A percentile compares a stretch with the other conserved stretches of the same genome.
Conservation (phyloP, 2,113 vertebrate species). For the Nettapus auritus region DNA sequence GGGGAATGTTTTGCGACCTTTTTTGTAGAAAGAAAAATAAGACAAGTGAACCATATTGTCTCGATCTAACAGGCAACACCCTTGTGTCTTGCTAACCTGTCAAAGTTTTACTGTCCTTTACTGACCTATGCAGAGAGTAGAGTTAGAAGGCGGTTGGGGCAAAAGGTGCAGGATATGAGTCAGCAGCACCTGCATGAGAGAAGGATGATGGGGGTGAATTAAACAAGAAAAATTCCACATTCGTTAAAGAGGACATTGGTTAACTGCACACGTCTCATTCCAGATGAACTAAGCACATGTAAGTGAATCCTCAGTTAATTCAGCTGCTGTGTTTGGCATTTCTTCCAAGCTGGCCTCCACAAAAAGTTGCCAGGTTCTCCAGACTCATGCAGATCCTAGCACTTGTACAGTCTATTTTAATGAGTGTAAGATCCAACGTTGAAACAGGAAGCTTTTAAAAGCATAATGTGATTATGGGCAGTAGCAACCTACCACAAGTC, state of each 20-base stretch:
- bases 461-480: not conserved
- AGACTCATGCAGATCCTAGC: not conserved
- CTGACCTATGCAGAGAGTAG: slow-evolving; percentile 29
- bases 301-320: not conserved
- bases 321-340: not conserved
- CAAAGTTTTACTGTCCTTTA: slow-evolving; percentile 57
- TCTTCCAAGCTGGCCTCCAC: not conserved
- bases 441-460: not conserved
- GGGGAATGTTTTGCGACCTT: slow-evolving; percentile 57
- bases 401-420: not conserved
- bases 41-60: slow-evolving; percentile 76
- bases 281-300: not conserved
- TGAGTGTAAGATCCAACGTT: not conserved
- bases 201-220: slow-evolving; percentile 9
- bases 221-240: not conserved
- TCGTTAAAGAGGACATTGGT: not conserved
- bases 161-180: slow-evolving; percentile 61
- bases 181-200: slow-evolving; percentile 55
- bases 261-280: not conserved
- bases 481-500: not conserved
- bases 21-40: slow-evolving; percentile 78
- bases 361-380: not conserved
- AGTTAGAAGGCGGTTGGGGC: slow-evolving; percentile 23
- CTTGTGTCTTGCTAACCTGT: slow-evolving; percentile 52
- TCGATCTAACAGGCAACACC: slow-evolving; percentile 61